phyloP scores from a whole-genome alignment of 1,140 invertebrate species.

The Pygmarrhopalites habei region DNA sequence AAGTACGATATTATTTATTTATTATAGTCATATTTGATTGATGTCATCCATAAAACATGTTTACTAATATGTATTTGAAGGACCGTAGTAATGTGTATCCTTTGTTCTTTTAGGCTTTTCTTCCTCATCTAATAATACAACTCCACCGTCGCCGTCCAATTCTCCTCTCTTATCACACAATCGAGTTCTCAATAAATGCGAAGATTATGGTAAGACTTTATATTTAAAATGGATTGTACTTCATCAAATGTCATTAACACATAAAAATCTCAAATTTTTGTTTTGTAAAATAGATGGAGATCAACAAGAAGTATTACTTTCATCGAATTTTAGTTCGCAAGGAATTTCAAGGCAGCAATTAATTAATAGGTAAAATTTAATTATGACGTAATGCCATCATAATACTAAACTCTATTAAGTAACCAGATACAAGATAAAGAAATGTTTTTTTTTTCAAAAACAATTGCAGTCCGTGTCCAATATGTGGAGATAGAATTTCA shows the following conservation, averaged over 20 bases:
- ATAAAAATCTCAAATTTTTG: too few species aligned
- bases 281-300: slow-evolving; percentile 36
- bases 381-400: neutral
- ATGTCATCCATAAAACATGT: too few species aligned
- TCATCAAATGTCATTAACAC: too few species aligned
- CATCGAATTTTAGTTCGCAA: slow-evolving; percentile 52
- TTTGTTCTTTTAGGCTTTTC: slow-evolving; percentile 63
- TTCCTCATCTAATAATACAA: slow-evolving; percentile 51
- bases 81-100: too few species aligned
- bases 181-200: slow-evolving; percentile 39
- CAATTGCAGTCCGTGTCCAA: slow-evolving; percentile 79
- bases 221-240: too few species aligned
- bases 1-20: too few species aligned
- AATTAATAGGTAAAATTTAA: slow-evolving; percentile 54
- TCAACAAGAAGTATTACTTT: slow-evolving; percentile 46
- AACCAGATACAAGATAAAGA: too few species aligned
- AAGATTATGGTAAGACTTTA: slow-evolving; percentile 38
- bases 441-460: too few species aligned
- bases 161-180: slow-evolving; percentile 64
- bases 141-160: slow-evolving; percentile 65
- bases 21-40: too few species aligned
- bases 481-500: slow-evolving; percentile 90
- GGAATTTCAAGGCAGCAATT: slow-evolving; percentile 80
- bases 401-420: too few species aligned
- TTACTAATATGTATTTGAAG: too few species aligned